Conservation (phyloP, 2,797 vertebrate species). For the Alfaro cultratus region DNA sequence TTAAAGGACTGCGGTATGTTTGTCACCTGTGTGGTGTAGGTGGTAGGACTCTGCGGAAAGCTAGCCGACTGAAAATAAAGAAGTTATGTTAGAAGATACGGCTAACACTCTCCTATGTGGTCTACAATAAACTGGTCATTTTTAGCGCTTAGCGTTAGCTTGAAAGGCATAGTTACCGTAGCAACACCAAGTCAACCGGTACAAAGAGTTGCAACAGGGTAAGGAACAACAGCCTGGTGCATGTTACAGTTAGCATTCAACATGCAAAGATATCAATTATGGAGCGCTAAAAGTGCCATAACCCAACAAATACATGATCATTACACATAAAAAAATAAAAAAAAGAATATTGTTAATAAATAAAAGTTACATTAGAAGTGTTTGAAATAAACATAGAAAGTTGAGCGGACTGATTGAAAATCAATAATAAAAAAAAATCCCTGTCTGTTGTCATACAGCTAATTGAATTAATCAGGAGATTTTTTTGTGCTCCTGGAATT, state of each 20-base stretch:
- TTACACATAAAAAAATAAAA: neutral
- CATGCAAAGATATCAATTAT: constrained; percentile 9
- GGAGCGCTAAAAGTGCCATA: neutral
- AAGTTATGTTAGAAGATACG: neutral
- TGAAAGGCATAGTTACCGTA: neutral
- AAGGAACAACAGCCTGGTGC: constrained; percentile 1
- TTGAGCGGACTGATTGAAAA: neutral
- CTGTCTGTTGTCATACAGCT: constrained; percentile 30
- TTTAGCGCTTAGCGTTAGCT: neutral
- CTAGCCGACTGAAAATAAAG: neutral
- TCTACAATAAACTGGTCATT: neutral
- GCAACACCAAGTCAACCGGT: neutral
- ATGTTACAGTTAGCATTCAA: constrained; percentile 16
- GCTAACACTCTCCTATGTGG: neutral
- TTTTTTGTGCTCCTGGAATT: constrained; percentile 36
- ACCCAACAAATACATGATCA: neutral
- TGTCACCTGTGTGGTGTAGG: constrained; percentile 70
- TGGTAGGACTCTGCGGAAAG: constrained; percentile 18
- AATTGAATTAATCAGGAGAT: constrained; percentile 64
- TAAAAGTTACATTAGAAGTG: neutral
- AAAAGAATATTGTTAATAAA: neutral
- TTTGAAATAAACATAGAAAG: neutral
- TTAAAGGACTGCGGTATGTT: constrained; percentile 2
- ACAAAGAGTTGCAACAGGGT: neutral
- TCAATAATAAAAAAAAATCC: neutral